phyloP scores from a whole-genome alignment of 2,888 invertebrate species.

The Hemaris fuciformis region DNA sequence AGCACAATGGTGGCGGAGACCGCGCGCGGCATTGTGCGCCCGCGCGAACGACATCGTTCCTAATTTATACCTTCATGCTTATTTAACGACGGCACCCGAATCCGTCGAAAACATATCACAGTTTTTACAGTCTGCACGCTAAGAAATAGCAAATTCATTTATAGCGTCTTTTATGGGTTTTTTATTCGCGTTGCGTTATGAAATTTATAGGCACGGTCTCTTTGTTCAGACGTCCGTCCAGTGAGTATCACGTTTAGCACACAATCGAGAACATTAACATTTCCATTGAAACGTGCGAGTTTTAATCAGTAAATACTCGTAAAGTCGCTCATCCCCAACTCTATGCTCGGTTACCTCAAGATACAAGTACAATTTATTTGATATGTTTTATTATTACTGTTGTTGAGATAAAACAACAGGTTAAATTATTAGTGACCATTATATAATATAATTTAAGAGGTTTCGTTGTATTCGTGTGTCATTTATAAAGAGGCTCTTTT shows the following conservation, averaged over 20 bases:
- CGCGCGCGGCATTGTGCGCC: constrained; percentile 57
- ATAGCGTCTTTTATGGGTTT: constrained; percentile 57
- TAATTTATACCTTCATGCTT: constrained; percentile 80
- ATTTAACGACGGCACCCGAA: constrained; percentile 62
- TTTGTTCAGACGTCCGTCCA: constrained; percentile 63
- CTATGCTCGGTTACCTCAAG: background rate
- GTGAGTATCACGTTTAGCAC: constrained; percentile 68
- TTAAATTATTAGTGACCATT: constrained; percentile 36
- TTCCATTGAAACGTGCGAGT: constrained; percentile 63
- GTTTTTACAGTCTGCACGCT: constrained; percentile 55
- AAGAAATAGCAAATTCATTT: constrained; percentile 67
- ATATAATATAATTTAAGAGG: constrained; percentile 38
- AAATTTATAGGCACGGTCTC: constrained; percentile 68
- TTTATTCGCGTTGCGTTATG: constrained; percentile 53
- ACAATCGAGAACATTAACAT: constrained; percentile 74
- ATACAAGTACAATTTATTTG: constrained; percentile 15
- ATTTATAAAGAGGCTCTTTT: constrained; percentile 54
- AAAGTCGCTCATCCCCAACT: constrained; percentile 47
- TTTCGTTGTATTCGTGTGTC: constrained; percentile 41
- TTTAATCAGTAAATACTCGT: constrained; percentile 53
- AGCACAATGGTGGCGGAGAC: constrained; percentile 58
- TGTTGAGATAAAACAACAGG: constrained; percentile 22
- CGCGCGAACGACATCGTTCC: constrained; percentile 53
- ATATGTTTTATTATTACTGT: constrained; percentile 10
- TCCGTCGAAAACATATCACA: constrained; percentile 54